Evolutionary conservation across 1,140 invertebrate genomes (phyloP), one percentile per base, ranked within the genome.

Genomic region (Procambarus clarkii): DNA sequence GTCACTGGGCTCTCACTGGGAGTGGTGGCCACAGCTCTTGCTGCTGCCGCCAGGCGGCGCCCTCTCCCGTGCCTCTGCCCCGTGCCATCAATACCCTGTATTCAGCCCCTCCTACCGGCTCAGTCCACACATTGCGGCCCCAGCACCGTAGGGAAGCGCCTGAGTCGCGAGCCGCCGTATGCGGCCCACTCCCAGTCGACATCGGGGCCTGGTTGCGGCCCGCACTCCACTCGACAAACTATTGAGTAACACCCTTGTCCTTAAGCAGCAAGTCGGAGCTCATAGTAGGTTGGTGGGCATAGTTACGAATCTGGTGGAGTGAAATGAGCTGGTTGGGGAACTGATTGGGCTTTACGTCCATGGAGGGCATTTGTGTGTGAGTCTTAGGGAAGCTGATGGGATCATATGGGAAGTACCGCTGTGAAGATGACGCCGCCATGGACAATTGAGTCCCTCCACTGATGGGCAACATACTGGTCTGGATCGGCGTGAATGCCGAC

Each of bases 301-400:
- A 99, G 94, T 99, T 99, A 93, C 98, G 96, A 93, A 99, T 99
- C 95, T 99, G 98, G 95, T 99, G 98, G 85, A 99, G 95, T 92
- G 98, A 98, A 94, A 99, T 98, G 93, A 99, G 96, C 94, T 99
- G 98, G 94, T 98, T 99, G 80, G 98, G 98, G 94, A 98, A 98
- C 90, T 94, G 94, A 93, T 97, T 97, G 88, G 96, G 94, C 94
- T 95, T 94, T 5, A 93, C 92, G 80, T 94, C 94, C 93, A 93
- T 93, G 45, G 93, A 95, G 93, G 94, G 95, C 94, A 93, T 93
- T 80, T 93, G 92, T 74, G 94, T 94, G 91, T 95, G 94, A n/a
- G 94, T 94, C 93, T 95, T 95, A 93, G 95, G 96, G 95, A 97
- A 98, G 93, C 97, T 97, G 93, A 99, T 96, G 45, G 98, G 97